Evolutionary conservation across 1,140 invertebrate genomes (phyloP).

Genomic region (Anadara kagoshimensis): DNA sequence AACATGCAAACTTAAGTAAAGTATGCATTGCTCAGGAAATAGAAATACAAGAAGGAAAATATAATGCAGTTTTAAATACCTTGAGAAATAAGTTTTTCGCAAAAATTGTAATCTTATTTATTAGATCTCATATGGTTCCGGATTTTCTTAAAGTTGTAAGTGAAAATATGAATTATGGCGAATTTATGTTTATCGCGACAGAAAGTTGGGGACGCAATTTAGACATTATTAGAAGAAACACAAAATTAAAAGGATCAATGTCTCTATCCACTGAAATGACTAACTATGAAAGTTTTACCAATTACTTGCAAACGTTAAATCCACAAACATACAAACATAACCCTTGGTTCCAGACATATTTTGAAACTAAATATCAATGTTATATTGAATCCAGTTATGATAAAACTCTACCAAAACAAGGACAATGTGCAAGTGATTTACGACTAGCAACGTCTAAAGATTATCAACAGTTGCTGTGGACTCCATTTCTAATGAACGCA

Average conservation of each 20-base stretch:
- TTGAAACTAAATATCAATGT: too few relatives aligned
- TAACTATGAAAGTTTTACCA: too few relatives aligned
- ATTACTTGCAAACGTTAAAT: too few relatives aligned
- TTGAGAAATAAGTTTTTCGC: not conserved
- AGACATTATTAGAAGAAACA: not conserved
- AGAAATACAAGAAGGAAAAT: not conserved
- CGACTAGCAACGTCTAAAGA: not conserved
- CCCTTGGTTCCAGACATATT: too few relatives aligned
- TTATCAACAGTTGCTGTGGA: slow-evolving; percentile 17
- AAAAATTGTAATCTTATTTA: slow-evolving; percentile 3
- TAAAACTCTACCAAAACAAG: not conserved
- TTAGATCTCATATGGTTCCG: slow-evolving; percentile 1
- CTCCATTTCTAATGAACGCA: slow-evolving; percentile 22
- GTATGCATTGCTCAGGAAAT: slow-evolving; percentile 18
- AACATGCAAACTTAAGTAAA: not conserved
- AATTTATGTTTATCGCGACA: slow-evolving; percentile 10
- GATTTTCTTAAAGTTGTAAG: not conserved
- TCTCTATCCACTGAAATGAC: slow-evolving; percentile 4
- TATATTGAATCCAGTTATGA: too few relatives aligned
- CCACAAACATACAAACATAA: too few relatives aligned
- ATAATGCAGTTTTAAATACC: slow-evolving; percentile 2
- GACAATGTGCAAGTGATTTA: not conserved
- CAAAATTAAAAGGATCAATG: slow-evolving; percentile 3
- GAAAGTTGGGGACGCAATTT: not conserved
- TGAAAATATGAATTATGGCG: not conserved